These are phyloP conservation scores for Cremastinae sp. DNA, from an alignment of 2,888 invertebrate genomes.

Conservation along the genomic window DNA sequence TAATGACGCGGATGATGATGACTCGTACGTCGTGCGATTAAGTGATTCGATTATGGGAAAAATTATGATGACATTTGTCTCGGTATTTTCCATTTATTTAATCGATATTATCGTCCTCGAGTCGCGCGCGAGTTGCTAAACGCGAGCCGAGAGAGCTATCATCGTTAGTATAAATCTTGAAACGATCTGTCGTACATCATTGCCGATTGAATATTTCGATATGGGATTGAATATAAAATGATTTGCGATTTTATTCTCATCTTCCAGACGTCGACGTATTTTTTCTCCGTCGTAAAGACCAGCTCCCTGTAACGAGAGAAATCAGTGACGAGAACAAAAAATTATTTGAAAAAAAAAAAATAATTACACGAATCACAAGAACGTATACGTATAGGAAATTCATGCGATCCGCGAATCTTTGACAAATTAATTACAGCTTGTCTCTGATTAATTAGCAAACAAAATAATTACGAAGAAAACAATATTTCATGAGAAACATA, in stretches of 20 bases:
- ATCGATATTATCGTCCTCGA: conserved; percentile 49
- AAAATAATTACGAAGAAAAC: not conserved
- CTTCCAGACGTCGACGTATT: not conserved
- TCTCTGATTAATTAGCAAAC: not conserved
- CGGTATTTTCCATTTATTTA: conserved; percentile 51
- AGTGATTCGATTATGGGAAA: conserved; percentile 59
- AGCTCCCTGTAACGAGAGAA: too few species aligned
- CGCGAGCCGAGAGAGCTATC: conserved; percentile 44
- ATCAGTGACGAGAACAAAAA: not conserved
- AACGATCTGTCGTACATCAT: conserved; percentile 49
- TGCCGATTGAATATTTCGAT: conserved; percentile 52
- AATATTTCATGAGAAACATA: not conserved
- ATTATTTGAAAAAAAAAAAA: conserved; percentile 4
- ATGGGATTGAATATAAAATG: conserved; percentile 50
- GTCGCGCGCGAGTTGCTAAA: conserved; percentile 1
- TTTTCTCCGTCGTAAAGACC: not conserved
- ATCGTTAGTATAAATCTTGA: conserved; percentile 60
- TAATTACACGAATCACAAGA: not conserved
- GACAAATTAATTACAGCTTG: not conserved
- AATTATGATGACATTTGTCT: conserved; percentile 59
- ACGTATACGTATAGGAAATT: not conserved
- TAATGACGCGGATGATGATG: conserved; percentile 36
- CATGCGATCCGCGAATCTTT: not conserved
- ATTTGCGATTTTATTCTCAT: conserved; percentile 45
- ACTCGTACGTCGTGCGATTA: conserved; percentile 38